phyloP scores from a whole-genome alignment of 1,140 invertebrate genomes.

The Lerema accius region DNA sequence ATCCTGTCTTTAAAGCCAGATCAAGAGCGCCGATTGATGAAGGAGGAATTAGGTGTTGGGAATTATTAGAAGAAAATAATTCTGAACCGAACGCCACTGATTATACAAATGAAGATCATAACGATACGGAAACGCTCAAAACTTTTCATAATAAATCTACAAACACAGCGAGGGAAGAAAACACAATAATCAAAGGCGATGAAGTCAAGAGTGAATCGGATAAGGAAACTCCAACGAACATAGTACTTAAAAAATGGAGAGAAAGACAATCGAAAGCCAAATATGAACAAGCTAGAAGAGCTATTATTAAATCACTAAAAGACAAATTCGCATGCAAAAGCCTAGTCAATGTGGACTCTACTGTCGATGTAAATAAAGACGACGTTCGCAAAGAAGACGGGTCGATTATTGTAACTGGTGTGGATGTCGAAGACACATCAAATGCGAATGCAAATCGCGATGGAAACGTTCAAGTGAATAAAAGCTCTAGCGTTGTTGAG shows the following conservation, averaged over 20 bases:
- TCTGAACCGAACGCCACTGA: not conserved
- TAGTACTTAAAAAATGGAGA: conserved; percentile 67
- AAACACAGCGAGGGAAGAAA: conserved; percentile 32
- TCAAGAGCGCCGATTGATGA: conserved; percentile 63
- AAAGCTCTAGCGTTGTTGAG: conserved; percentile 39
- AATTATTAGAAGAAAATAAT: conserved; percentile 44
- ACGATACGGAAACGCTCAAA: conserved; percentile 35
- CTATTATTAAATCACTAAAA: conserved; percentile 75
- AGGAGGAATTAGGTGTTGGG: conserved; percentile 57
- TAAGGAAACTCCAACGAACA: conserved; percentile 43
- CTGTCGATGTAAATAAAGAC: conserved; percentile 49
- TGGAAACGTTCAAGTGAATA: conserved; percentile 36
- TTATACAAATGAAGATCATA: conserved; percentile 34
- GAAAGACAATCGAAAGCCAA: conserved; percentile 62
- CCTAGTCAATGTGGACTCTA: conserved; percentile 44
- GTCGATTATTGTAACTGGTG: conserved; percentile 61
- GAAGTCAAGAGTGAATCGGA: conserved; percentile 26
- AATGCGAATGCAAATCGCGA: conserved; percentile 69
- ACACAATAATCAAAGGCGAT: conserved; percentile 39
- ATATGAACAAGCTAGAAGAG: conserved; percentile 64
- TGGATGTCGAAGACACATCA: conserved; percentile 76
- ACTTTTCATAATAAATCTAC: conserved; percentile 25
- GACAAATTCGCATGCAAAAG: conserved; percentile 58
- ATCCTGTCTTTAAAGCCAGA: conserved; percentile 51
- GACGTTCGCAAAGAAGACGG: conserved; percentile 53